Base-by-base conservation (phyloP, 2,888 invertebrate species). In the Eristalis tenax region DNA sequence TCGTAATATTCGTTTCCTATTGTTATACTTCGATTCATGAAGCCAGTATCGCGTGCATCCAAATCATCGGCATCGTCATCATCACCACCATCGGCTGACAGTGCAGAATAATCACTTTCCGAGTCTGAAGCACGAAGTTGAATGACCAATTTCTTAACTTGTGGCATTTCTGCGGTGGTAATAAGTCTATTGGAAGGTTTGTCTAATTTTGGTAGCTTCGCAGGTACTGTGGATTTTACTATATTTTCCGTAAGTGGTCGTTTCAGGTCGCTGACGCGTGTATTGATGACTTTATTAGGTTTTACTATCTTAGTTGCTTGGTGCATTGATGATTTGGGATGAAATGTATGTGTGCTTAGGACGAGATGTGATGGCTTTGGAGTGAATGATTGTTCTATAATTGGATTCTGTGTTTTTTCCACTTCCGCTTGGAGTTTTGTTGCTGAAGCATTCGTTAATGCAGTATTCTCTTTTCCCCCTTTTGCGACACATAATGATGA, bases 261-360 rank as follows among this genome's bases (percentile, higher is more conserved):
- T 43, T 91, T 91, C 1, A 89, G 77, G 3, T 89, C 89, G 0
- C 89, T 68, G 84, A 89, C 90, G 70, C 56, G 50, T 4, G 89
- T 90, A 69, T 92, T 92, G 18, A 93, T 92, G 0, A 92, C 90
- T 89, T 93, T 93, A 78, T 93, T 93, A 6, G 92, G 92, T 73
- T 92, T 93, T 0, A 93, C 90, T 50, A 92, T 92, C 89, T 92
- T 92, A 0, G 90, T 59, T 23, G 57, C 2, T 2, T 64, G 76
- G 22, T 64, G 66, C 35, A 23, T 40, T 11, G 56, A 0, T 23
- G 43, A 11, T 50, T 73, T 81, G 1, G 63, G 4, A 10, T 18
- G 13, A 1, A 40, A 32, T 26, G 43, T 70, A 56, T 61, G 63
- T 59, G 59, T 26, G 15, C 26, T 50, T n/a, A 6, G 18, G 50